Evolutionary conservation across 2,888 invertebrate genomes (phyloP).

Genomic region (Rhingia campestris): DNA sequence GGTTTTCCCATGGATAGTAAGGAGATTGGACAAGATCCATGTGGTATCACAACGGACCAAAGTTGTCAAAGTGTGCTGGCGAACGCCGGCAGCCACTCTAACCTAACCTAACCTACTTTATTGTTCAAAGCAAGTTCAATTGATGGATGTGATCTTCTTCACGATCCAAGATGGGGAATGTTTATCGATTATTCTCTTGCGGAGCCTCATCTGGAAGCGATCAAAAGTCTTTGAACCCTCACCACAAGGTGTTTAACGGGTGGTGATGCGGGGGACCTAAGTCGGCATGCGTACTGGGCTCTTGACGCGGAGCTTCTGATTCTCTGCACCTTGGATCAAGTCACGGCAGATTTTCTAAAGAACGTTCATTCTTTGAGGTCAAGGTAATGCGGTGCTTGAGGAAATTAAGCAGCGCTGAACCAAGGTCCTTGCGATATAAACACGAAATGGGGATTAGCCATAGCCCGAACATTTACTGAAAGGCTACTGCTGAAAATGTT

Average conservation of each 20-base stretch:
- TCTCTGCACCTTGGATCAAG: constrained; percentile 97
- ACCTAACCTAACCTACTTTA: too few species aligned
- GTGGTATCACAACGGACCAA: too few species aligned
- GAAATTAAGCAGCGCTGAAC: constrained; percentile 96
- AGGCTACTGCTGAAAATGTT: too few species aligned
- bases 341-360: constrained; percentile 98
- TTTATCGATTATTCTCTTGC: constrained; percentile 99
- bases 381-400: constrained; percentile 92
- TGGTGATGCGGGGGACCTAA: constrained; percentile 98
- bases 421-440: constrained; percentile 83
- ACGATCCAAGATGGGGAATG: constrained; percentile 99
- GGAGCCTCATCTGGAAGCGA: constrained; percentile 98
- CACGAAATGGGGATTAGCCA: constrained; percentile 80
- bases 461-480: too few species aligned
- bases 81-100: too few species aligned
- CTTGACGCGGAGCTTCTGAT: constrained; percentile 97
- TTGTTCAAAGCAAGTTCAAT: constrained; percentile 99
- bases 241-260: constrained; percentile 99
- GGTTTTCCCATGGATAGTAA: too few species aligned
- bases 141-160: constrained; percentile 99
- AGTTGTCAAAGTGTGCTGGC: too few species aligned
- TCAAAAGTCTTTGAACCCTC: constrained; percentile 99
- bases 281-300: constrained; percentile 99
- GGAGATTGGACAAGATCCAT: too few species aligned
- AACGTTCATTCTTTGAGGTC: constrained; percentile 97